Conservation (phyloP, 1,140 invertebrate genomes). For the Euwallacea fornicatus region DNA sequence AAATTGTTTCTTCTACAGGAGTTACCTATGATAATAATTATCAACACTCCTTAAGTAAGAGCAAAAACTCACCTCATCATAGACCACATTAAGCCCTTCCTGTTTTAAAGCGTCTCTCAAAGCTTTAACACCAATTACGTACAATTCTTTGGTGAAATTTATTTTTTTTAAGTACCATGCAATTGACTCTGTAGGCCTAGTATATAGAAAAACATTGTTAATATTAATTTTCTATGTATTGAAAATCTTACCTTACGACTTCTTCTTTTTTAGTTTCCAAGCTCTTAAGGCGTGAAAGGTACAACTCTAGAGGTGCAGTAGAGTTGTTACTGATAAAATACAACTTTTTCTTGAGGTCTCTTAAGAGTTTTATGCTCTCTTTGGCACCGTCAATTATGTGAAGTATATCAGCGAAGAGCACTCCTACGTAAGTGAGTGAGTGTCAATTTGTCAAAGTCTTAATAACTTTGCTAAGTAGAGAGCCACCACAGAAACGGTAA, state of each 20-base stretch:
- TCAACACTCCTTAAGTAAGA: neutral
- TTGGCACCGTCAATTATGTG: conserved; percentile 41
- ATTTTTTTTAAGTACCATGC: conserved; percentile 43
- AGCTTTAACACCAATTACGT: conserved; percentile 35
- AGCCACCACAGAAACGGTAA: too few relatives aligned
- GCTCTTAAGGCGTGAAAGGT: conserved; percentile 33
- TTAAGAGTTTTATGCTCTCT: conserved; percentile 41
- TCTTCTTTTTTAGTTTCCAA: conserved; percentile 21
- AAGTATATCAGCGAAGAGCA: conserved; percentile 39
- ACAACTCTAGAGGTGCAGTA: conserved; percentile 20
- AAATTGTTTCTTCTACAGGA: conserved; percentile 3
- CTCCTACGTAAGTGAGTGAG: conserved; percentile 27
- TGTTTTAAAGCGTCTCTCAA: conserved; percentile 42
- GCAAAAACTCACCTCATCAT: conserved; percentile 24
- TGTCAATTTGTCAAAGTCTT: too few relatives aligned
- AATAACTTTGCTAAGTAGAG: too few relatives aligned
- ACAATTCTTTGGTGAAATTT: conserved; percentile 46
- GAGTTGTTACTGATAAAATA: conserved; percentile 49
- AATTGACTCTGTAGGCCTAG: conserved; percentile 38
- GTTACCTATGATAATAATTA: conserved; percentile 6
- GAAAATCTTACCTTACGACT: conserved; percentile 24
- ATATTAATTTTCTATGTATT: too few relatives aligned
- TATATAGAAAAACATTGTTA: conserved; percentile 2
- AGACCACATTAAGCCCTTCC: conserved; percentile 41
- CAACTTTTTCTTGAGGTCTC: conserved; percentile 45